These are phyloP conservation scores for Calidris pugnax DNA, from an alignment of 2,113 vertebrate genomes.

Conservation along the genomic window DNA sequence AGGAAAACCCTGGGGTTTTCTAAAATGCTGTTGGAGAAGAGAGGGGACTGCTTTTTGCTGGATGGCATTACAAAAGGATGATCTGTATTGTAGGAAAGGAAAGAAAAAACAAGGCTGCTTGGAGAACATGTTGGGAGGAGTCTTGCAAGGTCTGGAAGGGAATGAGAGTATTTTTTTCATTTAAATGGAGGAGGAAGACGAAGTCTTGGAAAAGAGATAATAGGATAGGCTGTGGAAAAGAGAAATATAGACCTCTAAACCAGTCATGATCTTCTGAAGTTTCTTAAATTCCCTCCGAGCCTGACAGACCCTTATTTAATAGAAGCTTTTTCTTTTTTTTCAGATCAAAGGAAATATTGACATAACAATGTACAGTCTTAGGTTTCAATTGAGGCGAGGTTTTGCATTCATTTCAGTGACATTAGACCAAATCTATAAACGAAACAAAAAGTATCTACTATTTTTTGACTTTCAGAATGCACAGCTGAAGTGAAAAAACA, in stretches of 20 bases:
- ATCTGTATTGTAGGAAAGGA: neutral
- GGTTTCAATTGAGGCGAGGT: neutral
- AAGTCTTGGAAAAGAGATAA: neutral
- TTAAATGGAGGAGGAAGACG: neutral
- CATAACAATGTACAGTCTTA: neutral
- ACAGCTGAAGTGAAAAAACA: neutral
- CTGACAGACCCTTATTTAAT: neutral
- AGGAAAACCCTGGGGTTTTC: rapidly evolving
- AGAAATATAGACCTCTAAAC: neutral
- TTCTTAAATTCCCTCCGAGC: neutral
- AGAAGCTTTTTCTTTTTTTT: neutral
- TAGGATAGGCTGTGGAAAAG: neutral
- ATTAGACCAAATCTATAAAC: neutral
- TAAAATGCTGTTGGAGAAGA: neutral
- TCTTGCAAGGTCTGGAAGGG: neutral
- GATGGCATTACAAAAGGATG: neutral
- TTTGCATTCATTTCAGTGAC: neutral
- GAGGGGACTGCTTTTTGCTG: neutral
- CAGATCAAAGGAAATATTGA: neutral
- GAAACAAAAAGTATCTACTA: neutral
- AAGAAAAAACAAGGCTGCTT: neutral
- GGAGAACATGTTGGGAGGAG: rapidly evolving
- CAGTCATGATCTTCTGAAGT: neutral
- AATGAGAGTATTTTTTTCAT: neutral
- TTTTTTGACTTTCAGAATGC: neutral